Conservation (phyloP, 2,797 vertebrate species). For the Parauchenoglanis punctatus region DNA sequence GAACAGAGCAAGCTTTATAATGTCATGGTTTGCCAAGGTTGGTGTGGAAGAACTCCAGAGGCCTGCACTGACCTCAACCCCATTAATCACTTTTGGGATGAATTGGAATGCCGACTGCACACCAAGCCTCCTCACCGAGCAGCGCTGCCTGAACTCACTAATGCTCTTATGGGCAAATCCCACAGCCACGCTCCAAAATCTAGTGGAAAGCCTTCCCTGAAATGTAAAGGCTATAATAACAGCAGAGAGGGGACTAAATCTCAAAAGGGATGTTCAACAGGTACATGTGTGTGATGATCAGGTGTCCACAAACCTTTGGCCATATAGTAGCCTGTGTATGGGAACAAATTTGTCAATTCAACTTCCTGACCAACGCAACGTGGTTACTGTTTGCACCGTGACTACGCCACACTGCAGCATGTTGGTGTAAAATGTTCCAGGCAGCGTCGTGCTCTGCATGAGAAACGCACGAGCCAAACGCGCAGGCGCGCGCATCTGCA, state of each 20-base stretch:
- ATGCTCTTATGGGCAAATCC: not conserved
- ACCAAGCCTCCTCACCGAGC: not conserved
- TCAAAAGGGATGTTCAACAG: not conserved
- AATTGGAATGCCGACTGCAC: not conserved
- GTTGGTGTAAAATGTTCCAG: not conserved
- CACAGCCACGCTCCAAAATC: not conserved
- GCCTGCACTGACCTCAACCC: not conserved
- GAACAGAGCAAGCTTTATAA: not conserved
- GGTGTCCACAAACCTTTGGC: not conserved
- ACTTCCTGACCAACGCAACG: not conserved
- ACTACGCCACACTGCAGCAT: not conserved
- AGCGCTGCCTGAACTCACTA: not conserved
- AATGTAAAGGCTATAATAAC: not conserved
- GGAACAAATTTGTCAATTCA: not conserved
- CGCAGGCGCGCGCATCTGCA: conserved; percentile 1
- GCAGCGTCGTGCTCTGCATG: conserved; percentile 24
- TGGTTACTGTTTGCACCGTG: not conserved
- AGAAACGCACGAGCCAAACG: not conserved
- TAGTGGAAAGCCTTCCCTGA: not conserved
- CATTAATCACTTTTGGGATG: not conserved
- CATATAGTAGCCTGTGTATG: not conserved
- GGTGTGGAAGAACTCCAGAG: not conserved
- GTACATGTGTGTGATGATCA: not conserved
- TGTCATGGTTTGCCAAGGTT: not conserved
- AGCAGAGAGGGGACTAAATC: not conserved